Percentiles rank a stretch among this genome's conserved stretches.
Conservation (phyloP, 2,113 vertebrate species). For the Dicrurus megarhynchus region DNA sequence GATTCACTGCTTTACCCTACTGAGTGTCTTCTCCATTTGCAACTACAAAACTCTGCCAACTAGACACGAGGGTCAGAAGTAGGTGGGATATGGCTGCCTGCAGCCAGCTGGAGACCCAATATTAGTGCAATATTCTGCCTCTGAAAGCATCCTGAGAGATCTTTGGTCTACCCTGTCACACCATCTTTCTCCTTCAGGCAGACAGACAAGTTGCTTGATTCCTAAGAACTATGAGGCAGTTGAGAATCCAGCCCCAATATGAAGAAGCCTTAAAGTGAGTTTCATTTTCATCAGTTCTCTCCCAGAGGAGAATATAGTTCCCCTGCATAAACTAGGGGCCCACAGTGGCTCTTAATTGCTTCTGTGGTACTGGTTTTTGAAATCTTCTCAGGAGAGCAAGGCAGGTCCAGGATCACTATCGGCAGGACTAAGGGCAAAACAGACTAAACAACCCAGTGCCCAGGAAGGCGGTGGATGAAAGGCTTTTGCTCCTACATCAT, state of each 20-base stretch:
- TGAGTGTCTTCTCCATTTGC: background rate
- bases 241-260: background rate
- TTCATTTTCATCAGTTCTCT: background rate
- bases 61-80: background rate
- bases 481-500: background rate
- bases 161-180: background rate
- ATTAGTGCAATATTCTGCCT: background rate
- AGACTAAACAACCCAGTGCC: background rate
- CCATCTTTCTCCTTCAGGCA: background rate
- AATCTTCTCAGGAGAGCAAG: background rate
- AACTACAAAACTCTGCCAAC: background rate
- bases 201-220: background rate
- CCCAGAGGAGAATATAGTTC: background rate
- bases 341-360: background rate
- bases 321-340: background rate
- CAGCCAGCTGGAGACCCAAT: background rate
- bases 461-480: background rate
- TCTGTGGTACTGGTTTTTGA: background rate
- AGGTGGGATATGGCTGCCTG: background rate
- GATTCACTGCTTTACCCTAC: background rate
- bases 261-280: background rate
- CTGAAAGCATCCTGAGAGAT: background rate
- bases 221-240: background rate
- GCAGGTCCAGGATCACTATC: background rate
- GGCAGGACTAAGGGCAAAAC: background rate